These are phyloP conservation scores for Dipodomys stephensi DNA, from an alignment of 2,113 vertebrate species.

Conservation along the genomic window DNA sequence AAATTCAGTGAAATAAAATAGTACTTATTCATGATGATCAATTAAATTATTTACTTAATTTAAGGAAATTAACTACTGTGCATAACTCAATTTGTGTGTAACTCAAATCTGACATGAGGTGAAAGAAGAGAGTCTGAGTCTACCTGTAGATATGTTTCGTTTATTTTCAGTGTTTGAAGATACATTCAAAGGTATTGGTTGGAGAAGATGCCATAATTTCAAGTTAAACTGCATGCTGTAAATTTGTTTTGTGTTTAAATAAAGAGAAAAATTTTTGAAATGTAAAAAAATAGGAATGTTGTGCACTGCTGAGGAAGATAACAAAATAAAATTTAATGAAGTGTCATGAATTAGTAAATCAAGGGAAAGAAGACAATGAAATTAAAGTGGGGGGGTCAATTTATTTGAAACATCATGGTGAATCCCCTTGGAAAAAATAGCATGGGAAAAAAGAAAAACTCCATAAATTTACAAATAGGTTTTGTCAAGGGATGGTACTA, in stretches of 20 bases:
- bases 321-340: no score
- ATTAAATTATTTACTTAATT: no score
- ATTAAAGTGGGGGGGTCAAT: no score
- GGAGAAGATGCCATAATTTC: conserved; percentile 88
- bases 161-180: conserved; percentile 86
- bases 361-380: no score
- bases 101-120: conserved; percentile 85
- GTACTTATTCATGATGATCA: conserved; percentile 91
- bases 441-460: no score
- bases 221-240: conserved; percentile 91
- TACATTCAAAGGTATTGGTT: conserved; percentile 85
- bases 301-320: no score
- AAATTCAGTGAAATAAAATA: conserved; percentile 86
- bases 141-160: conserved; percentile 84
- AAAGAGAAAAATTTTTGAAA: conserved; percentile 72
- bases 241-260: conserved; percentile 87
- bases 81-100: conserved; percentile 80
- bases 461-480: no score
- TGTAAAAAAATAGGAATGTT: background rate
- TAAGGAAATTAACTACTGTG: conserved; percentile 85
- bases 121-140: conserved; percentile 81
- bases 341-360: no score
- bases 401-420: no score
- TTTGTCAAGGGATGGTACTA: no score
- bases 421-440: no score